Evolutionary conservation across 2,888 invertebrate species (phyloP), one percentile per base, ranked within the genome.

Genomic region (Hypercompe scribonia): DNA sequence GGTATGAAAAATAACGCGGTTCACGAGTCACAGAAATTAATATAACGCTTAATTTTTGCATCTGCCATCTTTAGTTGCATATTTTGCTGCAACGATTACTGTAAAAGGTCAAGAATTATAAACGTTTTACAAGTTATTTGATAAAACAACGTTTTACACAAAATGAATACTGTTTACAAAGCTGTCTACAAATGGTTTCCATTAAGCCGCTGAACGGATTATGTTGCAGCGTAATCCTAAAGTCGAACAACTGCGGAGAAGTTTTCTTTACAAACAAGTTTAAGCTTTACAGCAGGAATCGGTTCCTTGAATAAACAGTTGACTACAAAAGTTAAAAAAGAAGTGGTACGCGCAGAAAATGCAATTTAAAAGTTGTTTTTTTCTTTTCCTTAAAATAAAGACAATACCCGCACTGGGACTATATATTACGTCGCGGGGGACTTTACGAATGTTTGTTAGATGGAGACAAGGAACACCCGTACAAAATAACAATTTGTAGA

Each of bases 201-300:
- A 15, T 66, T 50, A 46, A 73, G 58, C 34, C 46, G 28, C 65
- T 65, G 70, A 63, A 61, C 68, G 50, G 74, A 58, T 74, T 50
- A 71, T 67, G 63, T 65, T 76, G 76, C 68, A 70, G 42, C 42
- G 63, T 46, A 42, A 66, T 64, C 3, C 28, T 68, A 24, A 31
- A 68, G 63, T 72, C 68, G 33, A 54, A 15, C 39, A 71, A 70
- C 66, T 61, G 54, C 34, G 34, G 34, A 54, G 50, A 68, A 76
- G 74, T 71, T 79, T 73, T 75, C 70, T 77, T 68, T 66, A 50
- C 72, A 76, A 73, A 33, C 28, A 67, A 74, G 68, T 71, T 75
- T 69, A 46, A 65, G 74, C 75, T 78, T 78, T 71, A 76, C 80
- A 82, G 80, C 74, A 76, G 76, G 50, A 75, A 78, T 75, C 46